Percentiles rank a stretch among this genome's conserved stretches.
phyloP scores from a whole-genome alignment of 2,797 vertebrate genomes.

The Poeciliopsis presidionis region DNA sequence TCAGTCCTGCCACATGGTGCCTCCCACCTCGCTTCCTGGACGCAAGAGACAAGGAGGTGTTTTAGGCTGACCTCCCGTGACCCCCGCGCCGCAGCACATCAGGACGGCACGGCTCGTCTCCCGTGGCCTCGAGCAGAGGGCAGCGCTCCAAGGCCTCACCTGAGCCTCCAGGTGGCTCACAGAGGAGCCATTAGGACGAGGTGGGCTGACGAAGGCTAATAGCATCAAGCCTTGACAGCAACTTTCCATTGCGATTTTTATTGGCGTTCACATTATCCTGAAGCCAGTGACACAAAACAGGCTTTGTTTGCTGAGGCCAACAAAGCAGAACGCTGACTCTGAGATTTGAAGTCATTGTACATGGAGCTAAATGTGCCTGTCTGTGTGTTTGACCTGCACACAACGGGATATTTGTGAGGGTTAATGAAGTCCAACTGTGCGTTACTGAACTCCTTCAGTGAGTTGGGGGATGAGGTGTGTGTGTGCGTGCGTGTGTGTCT shows the following conservation, averaged over 20 bases:
- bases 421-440: constrained; percentile 65
- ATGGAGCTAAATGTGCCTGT: constrained; percentile 26
- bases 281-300: constrained; percentile 40
- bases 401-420: constrained; percentile 45
- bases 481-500: no score
- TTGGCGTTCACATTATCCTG: constrained; percentile 24
- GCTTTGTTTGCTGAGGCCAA: constrained; percentile 49
- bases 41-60: not conserved
- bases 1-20: constrained; percentile 25
- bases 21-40: constrained; percentile 19
- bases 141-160: constrained; percentile 37
- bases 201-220: constrained; percentile 5
- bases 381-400: constrained; percentile 38
- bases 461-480: not conserved
- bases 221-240: constrained; percentile 21
- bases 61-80: constrained; percentile 3
- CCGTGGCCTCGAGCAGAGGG: constrained; percentile 16
- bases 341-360: constrained; percentile 24
- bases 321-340: constrained; percentile 40
- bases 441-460: constrained; percentile 54
- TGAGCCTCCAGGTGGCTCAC: constrained; percentile 56
- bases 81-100: not conserved
- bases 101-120: not conserved
- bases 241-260: constrained; percentile 40
- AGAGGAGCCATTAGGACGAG: constrained; percentile 19